phyloP scores from a whole-genome alignment of 2,888 invertebrate genomes.

The Callyntrura guangdongensis region DNA sequence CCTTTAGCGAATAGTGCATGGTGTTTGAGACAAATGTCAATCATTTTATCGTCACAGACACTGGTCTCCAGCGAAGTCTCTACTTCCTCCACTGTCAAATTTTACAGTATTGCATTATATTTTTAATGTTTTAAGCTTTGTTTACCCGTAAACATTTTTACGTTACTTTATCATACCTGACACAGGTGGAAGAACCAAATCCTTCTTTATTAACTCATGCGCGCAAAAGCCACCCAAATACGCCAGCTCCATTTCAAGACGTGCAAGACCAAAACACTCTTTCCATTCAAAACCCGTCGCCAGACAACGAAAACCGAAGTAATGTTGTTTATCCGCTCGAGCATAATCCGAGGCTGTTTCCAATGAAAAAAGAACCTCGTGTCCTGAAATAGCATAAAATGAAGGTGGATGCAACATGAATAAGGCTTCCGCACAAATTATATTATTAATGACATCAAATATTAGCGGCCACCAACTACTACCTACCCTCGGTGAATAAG shows the following conservation, averaged over 20 bases:
- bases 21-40: constrained; percentile 89
- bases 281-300: constrained; percentile 90
- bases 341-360: constrained; percentile 98
- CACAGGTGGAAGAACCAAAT: constrained; percentile 90
- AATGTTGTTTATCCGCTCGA: constrained; percentile 93
- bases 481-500: no score
- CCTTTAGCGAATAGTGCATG: constrained; percentile 94
- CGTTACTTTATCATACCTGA: constrained; percentile 86
- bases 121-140: neutral
- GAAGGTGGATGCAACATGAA: neutral
- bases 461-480: no score
- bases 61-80: constrained; percentile 88
- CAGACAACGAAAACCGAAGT: constrained; percentile 94
- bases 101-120: neutral
- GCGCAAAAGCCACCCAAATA: constrained; percentile 97
- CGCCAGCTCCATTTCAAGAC: constrained; percentile 95
- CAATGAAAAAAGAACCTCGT: constrained; percentile 97
- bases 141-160: neutral
- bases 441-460: no score
- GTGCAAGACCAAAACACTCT: constrained; percentile 88
- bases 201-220: constrained; percentile 94
- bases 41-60: constrained; percentile 90
- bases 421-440: no score
- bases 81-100: constrained; percentile 87
- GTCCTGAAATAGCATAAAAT: constrained; percentile 88